Conservation (phyloP, 1,140 invertebrate species). For the Linepithema humile region DNA sequence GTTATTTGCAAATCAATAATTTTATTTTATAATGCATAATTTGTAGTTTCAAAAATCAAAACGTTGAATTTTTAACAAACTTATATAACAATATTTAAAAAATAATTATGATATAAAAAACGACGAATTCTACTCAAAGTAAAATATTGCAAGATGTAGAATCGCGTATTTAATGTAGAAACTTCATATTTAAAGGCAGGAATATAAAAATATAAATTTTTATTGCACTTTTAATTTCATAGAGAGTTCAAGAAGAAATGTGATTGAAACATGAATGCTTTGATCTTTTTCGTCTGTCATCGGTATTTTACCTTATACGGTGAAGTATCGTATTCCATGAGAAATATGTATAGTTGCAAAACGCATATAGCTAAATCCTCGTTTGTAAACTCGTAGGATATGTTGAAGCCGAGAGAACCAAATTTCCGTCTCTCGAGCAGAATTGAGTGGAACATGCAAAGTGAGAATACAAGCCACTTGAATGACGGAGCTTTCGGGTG, state of each 20-base stretch:
- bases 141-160: neutral
- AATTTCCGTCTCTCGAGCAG: conserved; percentile 90
- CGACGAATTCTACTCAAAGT: neutral
- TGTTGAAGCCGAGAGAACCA: conserved; percentile 90
- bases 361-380: conserved; percentile 90
- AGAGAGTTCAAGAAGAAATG: neutral
- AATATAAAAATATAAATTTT: conserved; percentile 24
- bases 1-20: neutral
- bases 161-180: neutral
- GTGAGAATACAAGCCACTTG: conserved; percentile 88
- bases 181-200: neutral
- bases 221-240: too few relatives aligned
- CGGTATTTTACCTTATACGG: conserved; percentile 86
- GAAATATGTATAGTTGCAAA: conserved; percentile 88
- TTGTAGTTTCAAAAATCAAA: neutral
- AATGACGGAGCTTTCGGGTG: conserved; percentile 85
- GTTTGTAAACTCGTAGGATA: conserved; percentile 91
- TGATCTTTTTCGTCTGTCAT: neutral
- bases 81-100: neutral
- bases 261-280: neutral
- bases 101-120: neutral
- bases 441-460: conserved; percentile 90
- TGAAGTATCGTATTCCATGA: conserved; percentile 86
- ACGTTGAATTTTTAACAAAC: neutral
- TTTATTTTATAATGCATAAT: neutral